Conservation (phyloP, 1,140 invertebrate species). For the Mya arenaria region DNA sequence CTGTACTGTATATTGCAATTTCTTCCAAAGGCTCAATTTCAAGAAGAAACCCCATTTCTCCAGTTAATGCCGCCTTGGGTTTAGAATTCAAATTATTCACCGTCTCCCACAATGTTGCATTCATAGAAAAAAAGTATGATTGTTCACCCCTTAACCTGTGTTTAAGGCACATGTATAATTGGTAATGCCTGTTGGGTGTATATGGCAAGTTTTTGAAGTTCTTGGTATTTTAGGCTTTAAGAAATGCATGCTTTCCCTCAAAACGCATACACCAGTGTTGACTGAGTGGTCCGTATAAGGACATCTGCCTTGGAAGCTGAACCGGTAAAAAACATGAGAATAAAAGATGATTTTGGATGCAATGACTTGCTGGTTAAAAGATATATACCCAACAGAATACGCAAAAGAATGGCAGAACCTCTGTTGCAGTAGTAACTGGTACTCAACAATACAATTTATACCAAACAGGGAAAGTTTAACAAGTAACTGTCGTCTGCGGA, state of each 20-base stretch:
- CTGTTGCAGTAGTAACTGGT: background rate
- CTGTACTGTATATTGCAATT: background rate
- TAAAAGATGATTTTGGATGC: conserved; percentile 27
- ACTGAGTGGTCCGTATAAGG: conserved; percentile 18
- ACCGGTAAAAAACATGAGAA: conserved; percentile 2
- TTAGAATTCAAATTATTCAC: background rate
- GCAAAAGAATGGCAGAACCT: background rate
- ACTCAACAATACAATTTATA: background rate
- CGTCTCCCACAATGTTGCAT: background rate
- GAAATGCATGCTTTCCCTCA: conserved; percentile 13
- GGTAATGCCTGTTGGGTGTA: background rate
- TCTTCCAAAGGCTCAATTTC: background rate
- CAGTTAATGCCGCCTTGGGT: background rate
- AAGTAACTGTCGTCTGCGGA: background rate
- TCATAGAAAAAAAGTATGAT: background rate
- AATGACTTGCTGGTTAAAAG: background rate
- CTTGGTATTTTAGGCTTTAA: background rate
- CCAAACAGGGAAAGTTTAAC: background rate
- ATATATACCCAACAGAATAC: background rate
- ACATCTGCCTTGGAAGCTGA: conserved; percentile 29
- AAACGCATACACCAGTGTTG: no score
- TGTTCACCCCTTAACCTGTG: background rate
- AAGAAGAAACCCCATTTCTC: background rate
- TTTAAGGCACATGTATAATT: conserved; percentile 6
- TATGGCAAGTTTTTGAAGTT: background rate